Percentiles rank a stretch among this genome's conserved stretches.
Evolutionary conservation across 2,113 vertebrate genomes (phyloP).

Genomic region (Columba livia): DNA sequence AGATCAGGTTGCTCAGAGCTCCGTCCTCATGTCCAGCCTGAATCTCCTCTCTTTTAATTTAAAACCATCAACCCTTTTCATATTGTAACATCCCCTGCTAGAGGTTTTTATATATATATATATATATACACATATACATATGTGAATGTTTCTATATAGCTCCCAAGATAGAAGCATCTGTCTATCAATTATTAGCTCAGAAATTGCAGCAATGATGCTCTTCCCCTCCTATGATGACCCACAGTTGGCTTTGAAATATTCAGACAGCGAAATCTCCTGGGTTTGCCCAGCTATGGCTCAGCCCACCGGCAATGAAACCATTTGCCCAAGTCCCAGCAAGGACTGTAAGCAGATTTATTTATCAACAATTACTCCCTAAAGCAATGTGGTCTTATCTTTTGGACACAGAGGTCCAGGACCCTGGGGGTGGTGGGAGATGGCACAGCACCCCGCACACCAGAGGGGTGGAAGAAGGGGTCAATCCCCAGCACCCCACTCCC

Average conservation of each 20-base stretch:
- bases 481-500: rapidly evolving
- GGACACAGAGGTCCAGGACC: not conserved
- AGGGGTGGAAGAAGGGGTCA: not conserved
- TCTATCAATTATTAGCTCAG: not conserved
- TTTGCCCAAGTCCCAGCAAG: not conserved
- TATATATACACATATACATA: not conserved
- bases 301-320: not conserved
- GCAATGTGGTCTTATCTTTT: not conserved
- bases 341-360: not conserved
- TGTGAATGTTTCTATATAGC: not conserved
- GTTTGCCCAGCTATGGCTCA: not conserved
- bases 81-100: too few species aligned
- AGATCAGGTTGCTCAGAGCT: too few species aligned
- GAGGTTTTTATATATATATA: not conserved
- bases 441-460: rapidly evolving
- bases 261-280: not conserved
- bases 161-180: not conserved
- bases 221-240: not conserved
- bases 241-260: not conserved
- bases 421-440: not conserved
- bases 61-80: too few species aligned
- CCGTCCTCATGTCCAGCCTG: too few species aligned
- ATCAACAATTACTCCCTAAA: not conserved
- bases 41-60: too few species aligned
- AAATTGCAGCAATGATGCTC: not conserved